Conservation (phyloP, 2,797 vertebrate species). For the Hylomyscus alleni region DNA sequence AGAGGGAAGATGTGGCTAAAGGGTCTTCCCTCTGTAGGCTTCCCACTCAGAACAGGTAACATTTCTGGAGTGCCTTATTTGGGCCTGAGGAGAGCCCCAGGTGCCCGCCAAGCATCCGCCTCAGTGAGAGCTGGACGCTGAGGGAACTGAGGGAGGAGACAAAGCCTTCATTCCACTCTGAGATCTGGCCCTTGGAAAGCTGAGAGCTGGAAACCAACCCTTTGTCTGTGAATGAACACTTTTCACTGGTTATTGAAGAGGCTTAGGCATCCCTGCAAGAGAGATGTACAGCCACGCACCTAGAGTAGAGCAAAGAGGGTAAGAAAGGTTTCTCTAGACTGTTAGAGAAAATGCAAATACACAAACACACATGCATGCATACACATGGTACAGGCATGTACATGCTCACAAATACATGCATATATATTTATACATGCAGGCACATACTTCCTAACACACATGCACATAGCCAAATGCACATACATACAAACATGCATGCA, state of each 20-base stretch:
- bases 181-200: not conserved
- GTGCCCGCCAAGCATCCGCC: not conserved
- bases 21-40: not conserved
- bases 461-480: not conserved
- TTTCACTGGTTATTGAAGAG: not conserved
- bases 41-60: not conserved
- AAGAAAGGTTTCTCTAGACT: not conserved
- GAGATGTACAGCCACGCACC: not conserved
- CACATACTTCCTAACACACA: not conserved
- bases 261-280: not conserved
- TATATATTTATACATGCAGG: not conserved
- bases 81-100: not conserved
- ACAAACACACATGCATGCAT: not conserved
- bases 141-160: not conserved
- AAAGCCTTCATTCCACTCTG: not conserved
- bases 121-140: not conserved
- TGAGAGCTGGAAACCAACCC: not conserved
- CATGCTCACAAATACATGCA: not conserved
- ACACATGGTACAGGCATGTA: not conserved
- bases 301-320: not conserved
- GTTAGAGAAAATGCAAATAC: not conserved
- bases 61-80: not conserved
- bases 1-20: not conserved
- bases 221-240: slow-evolving; percentile 8
- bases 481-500: not conserved